Conservation (phyloP, 64 coral and sea anemone species). For the Montipora sp. region DNA sequence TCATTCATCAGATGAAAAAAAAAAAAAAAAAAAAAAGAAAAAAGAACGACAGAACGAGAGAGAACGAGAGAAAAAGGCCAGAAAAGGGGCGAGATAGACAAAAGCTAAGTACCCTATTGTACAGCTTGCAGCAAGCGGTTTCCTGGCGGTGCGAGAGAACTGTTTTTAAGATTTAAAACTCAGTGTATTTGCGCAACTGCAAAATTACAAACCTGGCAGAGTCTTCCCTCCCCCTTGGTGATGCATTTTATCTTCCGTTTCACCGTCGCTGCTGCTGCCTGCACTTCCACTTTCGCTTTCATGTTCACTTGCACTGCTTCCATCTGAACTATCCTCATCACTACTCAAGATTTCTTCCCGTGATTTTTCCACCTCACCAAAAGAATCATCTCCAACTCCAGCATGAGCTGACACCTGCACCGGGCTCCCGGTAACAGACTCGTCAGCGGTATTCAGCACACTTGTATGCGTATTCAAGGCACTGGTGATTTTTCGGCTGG, state of each 20-base stretch:
- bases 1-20: too few species aligned
- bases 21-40: too few species aligned
- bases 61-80: too few species aligned
- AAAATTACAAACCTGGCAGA: constrained; percentile 47
- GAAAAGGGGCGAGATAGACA: too few species aligned
- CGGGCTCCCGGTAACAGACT: constrained; percentile 34
- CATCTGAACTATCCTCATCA: constrained; percentile 64
- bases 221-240: constrained; percentile 77
- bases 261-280: constrained; percentile 71
- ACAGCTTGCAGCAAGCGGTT: too few species aligned
- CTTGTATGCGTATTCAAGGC: constrained; percentile 77
- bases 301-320: constrained; percentile 77
- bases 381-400: not conserved
- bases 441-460: constrained; percentile 75
- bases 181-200: not conserved
- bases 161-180: too few species aligned
- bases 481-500: constrained; percentile 60
- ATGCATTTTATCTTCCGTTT: constrained; percentile 15
- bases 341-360: constrained; percentile 37
- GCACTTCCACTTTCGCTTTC: constrained; percentile 59
- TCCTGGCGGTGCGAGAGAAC: too few species aligned
- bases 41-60: too few species aligned
- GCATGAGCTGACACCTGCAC: constrained; percentile 11
- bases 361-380: not conserved
- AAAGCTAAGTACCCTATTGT: too few species aligned